Conservation (phyloP, 2,113 vertebrate genomes). For the Chunga burmeisteri region DNA sequence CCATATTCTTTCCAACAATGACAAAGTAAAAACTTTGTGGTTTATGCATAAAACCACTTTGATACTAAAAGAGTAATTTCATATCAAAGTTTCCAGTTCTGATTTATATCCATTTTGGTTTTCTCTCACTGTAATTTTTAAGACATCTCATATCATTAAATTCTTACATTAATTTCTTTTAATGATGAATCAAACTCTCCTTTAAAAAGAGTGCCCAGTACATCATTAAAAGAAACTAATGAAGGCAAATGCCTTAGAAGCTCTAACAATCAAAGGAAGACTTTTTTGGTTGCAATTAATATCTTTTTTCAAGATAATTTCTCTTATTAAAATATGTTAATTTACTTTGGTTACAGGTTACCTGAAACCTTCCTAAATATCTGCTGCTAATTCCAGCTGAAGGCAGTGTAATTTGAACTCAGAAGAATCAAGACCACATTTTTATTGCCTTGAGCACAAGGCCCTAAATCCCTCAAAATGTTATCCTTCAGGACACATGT, state of each 20-base stretch:
- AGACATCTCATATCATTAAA: neutral
- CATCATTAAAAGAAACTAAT: conserved; percentile 46
- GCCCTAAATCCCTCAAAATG: conserved; percentile 16
- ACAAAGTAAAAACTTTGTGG: neutral
- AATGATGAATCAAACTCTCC: neutral
- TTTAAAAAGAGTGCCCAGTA: neutral
- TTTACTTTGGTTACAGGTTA: conserved; percentile 55
- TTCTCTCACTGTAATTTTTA: neutral
- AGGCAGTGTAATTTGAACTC: conserved; percentile 22
- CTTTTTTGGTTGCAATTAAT: conserved; percentile 54
- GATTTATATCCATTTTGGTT: neutral
- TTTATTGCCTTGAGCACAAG: conserved; percentile 20
- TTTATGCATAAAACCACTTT: neutral
- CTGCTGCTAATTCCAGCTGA: conserved; percentile 33
- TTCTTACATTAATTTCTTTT: conserved; percentile 34
- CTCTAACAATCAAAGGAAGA: conserved; percentile 49
- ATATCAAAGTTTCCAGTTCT: neutral
- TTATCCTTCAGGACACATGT: neutral
- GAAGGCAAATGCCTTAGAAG: conserved; percentile 32
- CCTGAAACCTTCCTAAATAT: conserved; percentile 40
- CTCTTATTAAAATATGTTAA: conserved; percentile 62
- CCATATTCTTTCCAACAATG: neutral
- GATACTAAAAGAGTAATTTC: neutral
- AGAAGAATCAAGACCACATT: conserved; percentile 16
- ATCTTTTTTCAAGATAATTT: conserved; percentile 28